phyloP scores from a whole-genome alignment of 1,140 invertebrate genomes.

The Drosophila hydei region DNA sequence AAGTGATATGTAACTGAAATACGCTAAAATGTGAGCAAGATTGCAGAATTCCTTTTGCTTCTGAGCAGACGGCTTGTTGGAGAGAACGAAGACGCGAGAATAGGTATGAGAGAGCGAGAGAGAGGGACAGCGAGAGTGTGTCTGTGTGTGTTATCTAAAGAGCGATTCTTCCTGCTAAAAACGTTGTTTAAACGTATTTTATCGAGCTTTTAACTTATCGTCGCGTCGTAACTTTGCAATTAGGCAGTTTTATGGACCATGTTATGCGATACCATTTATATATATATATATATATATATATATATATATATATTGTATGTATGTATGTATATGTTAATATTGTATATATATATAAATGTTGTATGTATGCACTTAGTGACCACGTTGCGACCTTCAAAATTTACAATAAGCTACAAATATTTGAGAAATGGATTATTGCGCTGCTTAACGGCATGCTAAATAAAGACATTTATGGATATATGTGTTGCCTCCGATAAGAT shows the following conservation, averaged over 20 bases:
- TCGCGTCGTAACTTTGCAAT: slow-evolving; percentile 21
- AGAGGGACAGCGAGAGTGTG: neutral
- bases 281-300: neutral
- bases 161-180: neutral
- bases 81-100: neutral
- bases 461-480: slow-evolving; percentile 32
- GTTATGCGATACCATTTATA: neutral
- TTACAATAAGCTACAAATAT: slow-evolving; percentile 33
- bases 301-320: neutral
- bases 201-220: slow-evolving; percentile 12
- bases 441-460: slow-evolving; percentile 15
- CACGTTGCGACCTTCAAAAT: neutral
- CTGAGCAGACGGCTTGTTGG: neutral
- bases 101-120: neutral
- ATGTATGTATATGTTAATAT: neutral
- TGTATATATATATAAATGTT: neutral
- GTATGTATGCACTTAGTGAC: neutral
- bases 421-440: slow-evolving; percentile 30
- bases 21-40: slow-evolving; percentile 4
- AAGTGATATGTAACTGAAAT: slow-evolving; percentile 19
- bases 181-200: neutral
- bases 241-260: slow-evolving; percentile 18
- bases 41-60: slow-evolving; percentile 6
- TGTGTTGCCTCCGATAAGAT: slow-evolving; percentile 32
- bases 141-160: neutral